Conservation (phyloP, 2,888 invertebrate species). For the Ophion obscuratus region DNA sequence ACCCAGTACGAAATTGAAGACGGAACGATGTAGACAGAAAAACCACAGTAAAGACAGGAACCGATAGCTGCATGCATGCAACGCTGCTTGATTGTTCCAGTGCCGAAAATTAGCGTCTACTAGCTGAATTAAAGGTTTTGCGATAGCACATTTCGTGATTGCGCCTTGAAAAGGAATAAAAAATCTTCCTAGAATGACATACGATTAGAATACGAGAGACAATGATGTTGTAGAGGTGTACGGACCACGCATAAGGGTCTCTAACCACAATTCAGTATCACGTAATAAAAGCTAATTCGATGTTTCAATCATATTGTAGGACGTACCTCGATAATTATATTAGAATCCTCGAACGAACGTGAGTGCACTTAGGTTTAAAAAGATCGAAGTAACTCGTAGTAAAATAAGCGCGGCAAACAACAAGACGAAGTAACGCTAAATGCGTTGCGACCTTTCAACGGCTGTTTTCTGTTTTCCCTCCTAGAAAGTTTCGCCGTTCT, state of each 20-base stretch:
- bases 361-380: background rate
- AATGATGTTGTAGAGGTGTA: background rate
- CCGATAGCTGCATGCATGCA: too few relatives aligned
- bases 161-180: background rate
- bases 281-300: background rate
- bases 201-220: background rate
- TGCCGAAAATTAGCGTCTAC: too few relatives aligned
- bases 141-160: background rate
- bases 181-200: background rate
- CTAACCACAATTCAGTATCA: constrained; percentile 40
- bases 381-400: background rate
- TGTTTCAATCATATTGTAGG: background rate
- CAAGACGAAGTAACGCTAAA: background rate
- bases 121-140: too few relatives aligned
- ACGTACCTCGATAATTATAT: constrained; percentile 34
- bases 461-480: constrained; percentile 70
- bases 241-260: constrained; percentile 8
- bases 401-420: constrained; percentile 9
- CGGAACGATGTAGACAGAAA: too few relatives aligned
- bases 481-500: constrained; percentile 38
- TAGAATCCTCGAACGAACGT: background rate
- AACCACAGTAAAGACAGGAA: too few relatives aligned
- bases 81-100: too few relatives aligned
- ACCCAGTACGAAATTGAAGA: too few relatives aligned
- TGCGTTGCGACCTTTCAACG: constrained; percentile 57